phyloP scores from a whole-genome alignment of 53 echinoderm and acorn worm species.

The Holothuria leucospilota region DNA sequence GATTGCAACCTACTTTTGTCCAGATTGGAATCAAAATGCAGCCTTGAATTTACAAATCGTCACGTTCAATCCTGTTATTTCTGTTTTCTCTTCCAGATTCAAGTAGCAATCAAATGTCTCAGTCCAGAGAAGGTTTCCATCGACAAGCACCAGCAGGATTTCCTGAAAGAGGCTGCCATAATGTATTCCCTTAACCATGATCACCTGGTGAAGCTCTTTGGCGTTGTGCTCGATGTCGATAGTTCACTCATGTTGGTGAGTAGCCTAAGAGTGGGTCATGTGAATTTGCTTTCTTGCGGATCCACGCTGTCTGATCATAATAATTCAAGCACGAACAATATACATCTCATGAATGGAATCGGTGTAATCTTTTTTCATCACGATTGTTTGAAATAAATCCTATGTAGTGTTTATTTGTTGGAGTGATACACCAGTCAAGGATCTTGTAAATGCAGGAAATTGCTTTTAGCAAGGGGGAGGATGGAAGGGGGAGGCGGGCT shows the following conservation, averaged over 20 bases:
- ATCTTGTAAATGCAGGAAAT: no score
- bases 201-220: slow-evolving; percentile 89
- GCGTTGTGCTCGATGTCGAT: slow-evolving; percentile 91
- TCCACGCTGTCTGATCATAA: neutral
- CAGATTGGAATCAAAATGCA: no score
- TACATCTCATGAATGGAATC: no score
- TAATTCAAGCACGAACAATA: neutral
- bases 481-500: no score
- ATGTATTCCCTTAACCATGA: slow-evolving; percentile 98
- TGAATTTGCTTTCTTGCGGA: neutral
- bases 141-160: slow-evolving; percentile 82
- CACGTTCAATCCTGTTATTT: neutral
- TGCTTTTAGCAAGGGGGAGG: no score
- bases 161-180: slow-evolving; percentile 97
- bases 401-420: no score
- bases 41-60: no score
- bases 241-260: slow-evolving; percentile 94
- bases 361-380: no score
- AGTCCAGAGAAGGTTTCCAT: slow-evolving; percentile 77
- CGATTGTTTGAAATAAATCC: no score
- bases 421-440: no score
- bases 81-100: slow-evolving; percentile 66
- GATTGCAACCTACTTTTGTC: no score
- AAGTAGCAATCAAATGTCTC: slow-evolving; percentile 97
- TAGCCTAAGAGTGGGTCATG: neutral